Conservation (phyloP, 1,140 invertebrate species). For the Diachasmimorpha longicaudata region DNA sequence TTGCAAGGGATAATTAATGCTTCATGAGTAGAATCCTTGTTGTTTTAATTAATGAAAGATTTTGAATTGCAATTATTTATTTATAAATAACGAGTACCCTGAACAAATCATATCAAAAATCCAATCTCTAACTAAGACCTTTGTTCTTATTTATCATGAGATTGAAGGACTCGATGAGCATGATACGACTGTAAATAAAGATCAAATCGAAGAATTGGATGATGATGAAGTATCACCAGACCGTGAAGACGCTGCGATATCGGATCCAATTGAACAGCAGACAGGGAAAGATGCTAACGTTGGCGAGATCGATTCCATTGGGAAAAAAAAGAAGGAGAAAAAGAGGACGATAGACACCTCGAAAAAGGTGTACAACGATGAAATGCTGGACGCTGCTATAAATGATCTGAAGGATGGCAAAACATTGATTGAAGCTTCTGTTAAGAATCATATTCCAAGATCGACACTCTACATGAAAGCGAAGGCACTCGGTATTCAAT, state of each 20-base stretch:
- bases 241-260: neutral
- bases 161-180: conserved; percentile 46
- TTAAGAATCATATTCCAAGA: conserved; percentile 57
- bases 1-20: too few species aligned
- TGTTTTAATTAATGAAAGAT: too few species aligned
- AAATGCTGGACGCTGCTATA: conserved; percentile 55
- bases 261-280: neutral
- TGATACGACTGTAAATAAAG: conserved; percentile 28
- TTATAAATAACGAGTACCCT: too few species aligned
- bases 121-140: neutral
- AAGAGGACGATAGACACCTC: conserved; percentile 44
- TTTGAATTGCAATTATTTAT: too few species aligned
- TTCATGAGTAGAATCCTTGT: too few species aligned
- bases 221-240: neutral
- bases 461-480: conserved; percentile 62
- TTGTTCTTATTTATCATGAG: conserved; percentile 31
- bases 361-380: conserved; percentile 57
- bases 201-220: conserved; percentile 24
- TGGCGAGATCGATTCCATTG: conserved; percentile 23
- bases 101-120: too few species aligned
- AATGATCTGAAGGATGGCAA: conserved; percentile 54
- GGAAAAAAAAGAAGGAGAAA: conserved; percentile 42
- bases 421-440: conserved; percentile 56
- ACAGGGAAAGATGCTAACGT: neutral
- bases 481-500: conserved; percentile 54